A percentile compares a stretch with the other conserved stretches of the same genome.
Conservation (phyloP, 2,113 vertebrate genomes). For the Brachionichthys hirsutus region DNA sequence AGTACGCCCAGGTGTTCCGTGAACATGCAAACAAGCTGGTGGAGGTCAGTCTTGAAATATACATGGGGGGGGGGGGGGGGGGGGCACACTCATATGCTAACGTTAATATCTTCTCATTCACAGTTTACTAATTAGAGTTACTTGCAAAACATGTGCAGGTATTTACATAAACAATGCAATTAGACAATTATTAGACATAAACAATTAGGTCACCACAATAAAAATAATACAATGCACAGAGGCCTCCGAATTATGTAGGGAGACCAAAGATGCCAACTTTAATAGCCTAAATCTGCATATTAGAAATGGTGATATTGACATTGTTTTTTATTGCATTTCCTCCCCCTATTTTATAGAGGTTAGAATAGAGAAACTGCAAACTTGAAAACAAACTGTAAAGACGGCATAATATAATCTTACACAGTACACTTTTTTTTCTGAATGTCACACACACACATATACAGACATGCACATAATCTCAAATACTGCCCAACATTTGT, state of each 20-base stretch:
- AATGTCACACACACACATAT: no score
- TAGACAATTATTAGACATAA: no score
- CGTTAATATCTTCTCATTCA: slow-evolving; percentile 7
- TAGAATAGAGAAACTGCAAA: not conserved
- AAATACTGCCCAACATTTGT: no score
- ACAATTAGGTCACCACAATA: slow-evolving; percentile 5
- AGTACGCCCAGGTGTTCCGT: slow-evolving; percentile 96
- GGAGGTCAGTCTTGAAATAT: slow-evolving; percentile 89
- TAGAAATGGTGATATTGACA: not conserved
- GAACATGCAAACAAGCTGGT: slow-evolving; percentile 97
- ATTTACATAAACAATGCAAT: slow-evolving; percentile 15
- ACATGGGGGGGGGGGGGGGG: no score
- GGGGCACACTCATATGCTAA: slow-evolving; percentile 11
- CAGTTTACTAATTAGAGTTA: slow-evolving; percentile 7
- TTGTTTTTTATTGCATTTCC: no score
- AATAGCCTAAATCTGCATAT: not conserved
- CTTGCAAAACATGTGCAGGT: not conserved
- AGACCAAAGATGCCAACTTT: not conserved
- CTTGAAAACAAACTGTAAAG: not conserved
- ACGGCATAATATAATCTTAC: not conserved
- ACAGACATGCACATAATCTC: no score
- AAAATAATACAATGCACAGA: not conserved
- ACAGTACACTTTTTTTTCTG: no score
- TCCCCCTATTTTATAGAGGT: no score
- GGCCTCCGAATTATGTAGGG: not conserved